Base-by-base conservation (phyloP, 2,797 vertebrate genomes). In the Falco cherrug region DNA sequence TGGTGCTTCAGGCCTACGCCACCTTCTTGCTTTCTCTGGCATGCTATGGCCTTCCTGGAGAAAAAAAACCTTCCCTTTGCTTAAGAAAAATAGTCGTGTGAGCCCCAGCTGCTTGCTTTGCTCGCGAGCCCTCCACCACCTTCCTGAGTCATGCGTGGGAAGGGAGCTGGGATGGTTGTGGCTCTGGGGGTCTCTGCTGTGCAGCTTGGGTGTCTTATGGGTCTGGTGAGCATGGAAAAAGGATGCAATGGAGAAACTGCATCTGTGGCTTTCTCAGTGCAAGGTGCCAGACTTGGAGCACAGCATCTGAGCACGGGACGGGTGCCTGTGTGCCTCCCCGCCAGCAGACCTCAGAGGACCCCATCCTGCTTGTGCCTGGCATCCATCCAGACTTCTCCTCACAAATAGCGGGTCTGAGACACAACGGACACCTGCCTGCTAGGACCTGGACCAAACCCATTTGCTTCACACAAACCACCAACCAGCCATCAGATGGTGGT, bases 81-180 rank as follows among this genome's bases (percentile, higher is more conserved):
- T 64, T 10, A 26, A 53, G 59, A 50, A 43, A 50, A 63, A 54
- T 3, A 51, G 10, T 9, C 1, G 1, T 9, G 25, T 24, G 43
- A 77, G 5, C 19, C 5, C 33, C 39, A 43, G 9, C 7, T 56
- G 33, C 56, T 53, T 35, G 35, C 17, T 51, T 67, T 67, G n/a
- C 39, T n/a, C 7, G 5, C n/a, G 43, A 75, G 31, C 21, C 13
- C 22, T 57, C 53, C n/a, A 22, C 19, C 39, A 25, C 18, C 6
- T 12, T 54, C 68, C 33, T 2, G 11, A 45, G 28, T 24, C 0
- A 0, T 0, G 0, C 0, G 0, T n/a, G 41, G 78, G 70, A 63
- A 61, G 50, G 51, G 21, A 37, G 16, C 28, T 50, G 73, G 65
- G 65, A 6, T 11, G 5, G 12, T 37, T 47, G 54, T 0, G 1